A percentile compares a stretch with the other conserved stretches of the same genome.
These are phyloP conservation scores for Eilema griseolum DNA, from an alignment of 2,888 invertebrate species.

Conservation along the genomic window DNA sequence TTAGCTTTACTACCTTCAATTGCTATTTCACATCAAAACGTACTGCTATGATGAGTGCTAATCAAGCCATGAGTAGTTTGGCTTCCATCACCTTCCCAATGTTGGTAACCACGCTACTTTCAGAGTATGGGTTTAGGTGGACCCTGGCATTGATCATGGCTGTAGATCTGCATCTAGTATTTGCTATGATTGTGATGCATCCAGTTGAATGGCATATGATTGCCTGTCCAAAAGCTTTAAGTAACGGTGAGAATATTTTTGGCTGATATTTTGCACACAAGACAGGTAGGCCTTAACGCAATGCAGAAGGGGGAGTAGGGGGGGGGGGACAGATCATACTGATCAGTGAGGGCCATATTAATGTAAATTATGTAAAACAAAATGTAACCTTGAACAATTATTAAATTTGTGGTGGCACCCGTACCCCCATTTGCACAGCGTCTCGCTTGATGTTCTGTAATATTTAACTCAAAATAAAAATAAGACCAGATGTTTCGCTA, in stretches of 20 bases:
- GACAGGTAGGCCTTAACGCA: not conserved
- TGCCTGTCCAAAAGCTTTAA: slow-evolving; percentile 52
- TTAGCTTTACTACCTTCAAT: slow-evolving; percentile 91
- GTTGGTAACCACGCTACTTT: slow-evolving; percentile 87
- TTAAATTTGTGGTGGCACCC: not conserved
- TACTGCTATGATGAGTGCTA: slow-evolving; percentile 91
- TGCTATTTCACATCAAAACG: slow-evolving; percentile 90
- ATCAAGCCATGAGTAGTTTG: slow-evolving; percentile 90
- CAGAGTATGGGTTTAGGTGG: slow-evolving; percentile 90
- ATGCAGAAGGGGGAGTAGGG: not conserved
- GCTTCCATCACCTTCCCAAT: slow-evolving; percentile 90
- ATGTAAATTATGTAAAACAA: not conserved
- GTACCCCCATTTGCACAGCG: not conserved
- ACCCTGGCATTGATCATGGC: slow-evolving; percentile 89
- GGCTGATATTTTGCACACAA: too few species aligned
- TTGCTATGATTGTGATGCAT: slow-evolving; percentile 91
- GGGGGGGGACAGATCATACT: not conserved
- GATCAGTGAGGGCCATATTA: not conserved
- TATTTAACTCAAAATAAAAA: not conserved
- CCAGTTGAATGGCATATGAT: slow-evolving; percentile 91
- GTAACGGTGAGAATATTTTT: slow-evolving; percentile 47
- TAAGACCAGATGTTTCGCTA: not conserved
- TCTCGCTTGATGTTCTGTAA: not conserved
- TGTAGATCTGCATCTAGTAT: slow-evolving; percentile 89
- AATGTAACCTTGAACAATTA: not conserved